phyloP scores from a whole-genome alignment of 1,140 invertebrate species.

The Maconellicoccus hirsutus region DNA sequence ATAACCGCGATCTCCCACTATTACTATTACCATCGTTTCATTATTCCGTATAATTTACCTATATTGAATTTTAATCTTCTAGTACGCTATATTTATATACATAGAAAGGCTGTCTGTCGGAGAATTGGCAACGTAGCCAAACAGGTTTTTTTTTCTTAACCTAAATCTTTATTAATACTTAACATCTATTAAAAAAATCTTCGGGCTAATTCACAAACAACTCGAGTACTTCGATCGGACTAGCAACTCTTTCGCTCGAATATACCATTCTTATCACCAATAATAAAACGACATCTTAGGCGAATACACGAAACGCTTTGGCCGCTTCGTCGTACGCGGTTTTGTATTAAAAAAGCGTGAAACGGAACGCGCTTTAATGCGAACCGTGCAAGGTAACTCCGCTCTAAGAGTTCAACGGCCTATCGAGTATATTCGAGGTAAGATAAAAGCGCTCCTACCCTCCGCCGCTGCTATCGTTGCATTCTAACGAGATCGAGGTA shows the following conservation, averaged over 20 bases:
- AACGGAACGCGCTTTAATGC: conserved; percentile 2
- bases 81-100: not conserved
- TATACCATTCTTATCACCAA: too few relatives aligned
- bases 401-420: not conserved
- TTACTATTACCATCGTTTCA: not conserved
- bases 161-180: too few relatives aligned
- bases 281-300: too few relatives aligned
- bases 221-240: too few relatives aligned
- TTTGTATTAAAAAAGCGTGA: not conserved
- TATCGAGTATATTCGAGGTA: not conserved
- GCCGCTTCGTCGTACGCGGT: too few relatives aligned
- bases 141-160: not conserved
- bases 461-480: not conserved
- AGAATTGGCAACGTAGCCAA: not conserved
- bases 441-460: not conserved
- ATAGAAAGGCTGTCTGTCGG: too few relatives aligned
- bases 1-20: not conserved
- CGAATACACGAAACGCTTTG: too few relatives aligned
- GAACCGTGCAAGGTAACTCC: conserved; percentile 7
- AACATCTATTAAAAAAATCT: not conserved
- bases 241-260: too few relatives aligned
- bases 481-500: not conserved
- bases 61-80: not conserved
- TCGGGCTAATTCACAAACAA: too few relatives aligned
- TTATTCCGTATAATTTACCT: not conserved